Evolutionary conservation across 1,140 invertebrate species (phyloP), one percentile per base, ranked within the genome.

Genomic region (Microplitis mediator): DNA sequence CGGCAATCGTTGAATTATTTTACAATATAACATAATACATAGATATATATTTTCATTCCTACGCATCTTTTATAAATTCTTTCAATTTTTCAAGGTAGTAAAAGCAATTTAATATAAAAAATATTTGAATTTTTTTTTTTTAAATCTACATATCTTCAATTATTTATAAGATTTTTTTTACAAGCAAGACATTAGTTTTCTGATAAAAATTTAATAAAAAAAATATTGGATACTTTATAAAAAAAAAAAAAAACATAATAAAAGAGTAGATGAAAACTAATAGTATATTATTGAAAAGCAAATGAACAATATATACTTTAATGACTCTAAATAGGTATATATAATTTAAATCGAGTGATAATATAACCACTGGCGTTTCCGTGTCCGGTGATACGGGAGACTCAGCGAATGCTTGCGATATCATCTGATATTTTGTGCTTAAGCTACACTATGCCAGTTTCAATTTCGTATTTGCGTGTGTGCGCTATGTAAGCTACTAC

Each of bases 331-430:
- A 65, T 69, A 45, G 39, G 39, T 45, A 45, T 73, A 66, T 62
- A 64, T 60, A 34, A 32, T 13, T 36, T 31, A 16, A 56, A 23
- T 16, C 8, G 68, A 60, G 72, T 63, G 72, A 73, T 73, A 69
- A 73, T 63, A 32, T 66, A 52, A 73, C 72, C 72, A n/a, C 65
- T 51, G 8, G 39, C 39, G 63, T 52, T 73, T 73, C 72, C 72
- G 72, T 52, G 58, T 73, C 72, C 72, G 72, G 65, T 73, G 66
- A 73, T 69, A 73, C 54, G 66, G 34, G 50, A 58, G 56, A 58
- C 56, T 16, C 23, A 23, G 16, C 13, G 52, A 13, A 50, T 52
- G 39, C 56, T 60, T 71, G 39, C 69, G 45, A 62, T 61, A 62
- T 71, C 51, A 63, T 52, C 58, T 39, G 35, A 31, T 45, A 50